Evolutionary conservation across 37 sponge, comb jelly and placozoan genomes (phyloP).

Genomic region (Mnemiopsis leidyi): DNA sequence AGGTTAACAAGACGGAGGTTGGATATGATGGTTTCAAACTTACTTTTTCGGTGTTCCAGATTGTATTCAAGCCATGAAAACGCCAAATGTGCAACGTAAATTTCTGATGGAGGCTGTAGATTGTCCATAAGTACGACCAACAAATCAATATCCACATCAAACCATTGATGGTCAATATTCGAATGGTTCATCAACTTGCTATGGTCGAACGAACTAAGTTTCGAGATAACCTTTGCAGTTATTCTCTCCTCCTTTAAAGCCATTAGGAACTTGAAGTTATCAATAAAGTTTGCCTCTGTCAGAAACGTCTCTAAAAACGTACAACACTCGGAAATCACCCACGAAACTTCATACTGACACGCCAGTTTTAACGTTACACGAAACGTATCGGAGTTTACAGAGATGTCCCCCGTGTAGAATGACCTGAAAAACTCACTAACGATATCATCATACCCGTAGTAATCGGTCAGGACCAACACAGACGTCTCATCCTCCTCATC

Average conservation of each 20-base stretch:
- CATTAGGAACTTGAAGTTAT: conserved; percentile 46
- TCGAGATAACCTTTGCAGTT: background rate
- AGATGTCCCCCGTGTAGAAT: conserved; percentile 50
- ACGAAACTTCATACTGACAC: conserved; percentile 25
- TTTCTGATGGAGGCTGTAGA: background rate
- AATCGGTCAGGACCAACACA: conserved; percentile 8
- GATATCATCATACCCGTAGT: conserved; percentile 18
- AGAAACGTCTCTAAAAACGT: background rate
- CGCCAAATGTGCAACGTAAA: background rate
- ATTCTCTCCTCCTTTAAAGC: background rate
- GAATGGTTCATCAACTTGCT: background rate
- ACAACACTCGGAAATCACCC: background rate
- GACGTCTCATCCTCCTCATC: conserved; percentile 56
- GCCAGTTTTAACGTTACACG: conserved; percentile 15
- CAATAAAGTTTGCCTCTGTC: background rate
- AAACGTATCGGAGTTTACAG: background rate
- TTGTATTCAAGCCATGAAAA: conserved; percentile 37
- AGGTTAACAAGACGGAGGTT: background rate
- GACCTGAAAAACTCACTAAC: conserved; percentile 55
- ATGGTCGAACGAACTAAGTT: background rate
- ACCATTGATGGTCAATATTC: background rate
- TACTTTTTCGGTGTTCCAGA: background rate
- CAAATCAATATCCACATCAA: background rate
- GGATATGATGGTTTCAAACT: conserved; percentile 21
- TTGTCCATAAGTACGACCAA: background rate